Evolutionary conservation across 2,888 invertebrate genomes (phyloP).

Genomic region (Unio delphinus): DNA sequence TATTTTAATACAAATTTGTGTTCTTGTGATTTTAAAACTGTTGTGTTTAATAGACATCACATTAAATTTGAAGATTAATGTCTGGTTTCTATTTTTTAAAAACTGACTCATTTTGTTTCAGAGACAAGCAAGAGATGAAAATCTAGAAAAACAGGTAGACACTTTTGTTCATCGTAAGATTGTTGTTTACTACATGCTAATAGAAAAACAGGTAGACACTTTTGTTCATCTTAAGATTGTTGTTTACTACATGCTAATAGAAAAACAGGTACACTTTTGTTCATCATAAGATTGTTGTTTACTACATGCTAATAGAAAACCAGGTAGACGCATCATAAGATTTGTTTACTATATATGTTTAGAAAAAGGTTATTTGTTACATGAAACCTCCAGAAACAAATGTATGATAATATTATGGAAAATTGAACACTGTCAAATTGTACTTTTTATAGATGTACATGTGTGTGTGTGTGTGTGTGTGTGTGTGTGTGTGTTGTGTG

Average conservation of each 20-base stretch:
- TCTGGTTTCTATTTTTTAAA: background rate
- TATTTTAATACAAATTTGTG: no score
- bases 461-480: no score
- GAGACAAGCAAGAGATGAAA: slow-evolving; percentile 44
- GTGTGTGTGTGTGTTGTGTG: no score
- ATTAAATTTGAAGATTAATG: background rate
- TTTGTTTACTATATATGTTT: slow-evolving; percentile 5
- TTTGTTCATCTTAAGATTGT: background rate
- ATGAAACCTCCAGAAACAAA: no score
- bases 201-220: slow-evolving; percentile 42
- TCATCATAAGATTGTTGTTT: background rate
- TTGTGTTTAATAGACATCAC: background rate
- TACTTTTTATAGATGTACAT: no score
- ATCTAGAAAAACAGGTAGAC: slow-evolving; percentile 31
- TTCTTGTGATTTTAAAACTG: no score
- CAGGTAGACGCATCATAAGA: background rate
- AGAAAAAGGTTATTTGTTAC: slow-evolving; percentile 17
- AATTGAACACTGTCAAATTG: no score
- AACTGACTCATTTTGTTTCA: slow-evolving; percentile 21
- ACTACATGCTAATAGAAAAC: background rate
- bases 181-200: background rate
- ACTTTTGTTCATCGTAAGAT: background rate
- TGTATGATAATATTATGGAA: no score
- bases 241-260: no score
- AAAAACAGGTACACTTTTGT: background rate